phyloP scores from a whole-genome alignment of 1,140 invertebrate genomes.

The Hylyphantes graminicola region DNA sequence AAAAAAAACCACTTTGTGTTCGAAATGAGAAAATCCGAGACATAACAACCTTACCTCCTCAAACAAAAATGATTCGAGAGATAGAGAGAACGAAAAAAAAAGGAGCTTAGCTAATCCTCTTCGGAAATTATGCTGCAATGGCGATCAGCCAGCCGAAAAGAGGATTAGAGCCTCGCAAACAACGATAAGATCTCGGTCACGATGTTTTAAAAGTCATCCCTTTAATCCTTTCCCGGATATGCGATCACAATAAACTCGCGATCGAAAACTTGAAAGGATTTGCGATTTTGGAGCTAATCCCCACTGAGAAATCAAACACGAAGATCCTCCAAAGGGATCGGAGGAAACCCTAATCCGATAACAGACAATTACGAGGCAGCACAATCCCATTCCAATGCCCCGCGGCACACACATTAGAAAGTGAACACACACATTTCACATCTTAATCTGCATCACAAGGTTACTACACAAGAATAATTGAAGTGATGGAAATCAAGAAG shows the following conservation, averaged over 20 bases:
- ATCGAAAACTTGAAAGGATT: constrained; percentile 59
- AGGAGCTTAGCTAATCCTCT: constrained; percentile 41
- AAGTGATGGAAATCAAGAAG: too few species aligned
- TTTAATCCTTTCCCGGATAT: constrained; percentile 55
- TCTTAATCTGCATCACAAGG: too few species aligned
- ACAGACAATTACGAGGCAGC: constrained; percentile 48
- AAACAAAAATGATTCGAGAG: constrained; percentile 1
- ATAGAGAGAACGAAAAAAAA: constrained; percentile 18
- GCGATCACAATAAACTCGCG: constrained; percentile 59
- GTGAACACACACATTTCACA: too few species aligned
- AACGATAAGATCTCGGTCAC: constrained; percentile 57
- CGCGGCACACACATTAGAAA: too few species aligned
- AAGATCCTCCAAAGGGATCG: constrained; percentile 14
- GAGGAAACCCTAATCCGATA: constrained; percentile 44
- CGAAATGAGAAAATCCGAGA: background rate
- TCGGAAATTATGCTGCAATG: constrained; percentile 51
- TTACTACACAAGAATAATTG: too few species aligned
- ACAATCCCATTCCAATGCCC: constrained; percentile 1
- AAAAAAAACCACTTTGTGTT: background rate
- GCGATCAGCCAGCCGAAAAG: constrained; percentile 42
- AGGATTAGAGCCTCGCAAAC: constrained; percentile 48
- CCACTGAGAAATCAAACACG: constrained; percentile 13
- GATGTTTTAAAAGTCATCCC: constrained; percentile 47
- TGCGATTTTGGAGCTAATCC: constrained; percentile 54
- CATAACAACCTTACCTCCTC: background rate